Conservation (phyloP, 2,113 vertebrate genomes). For the Nematolebias whitei region DNA sequence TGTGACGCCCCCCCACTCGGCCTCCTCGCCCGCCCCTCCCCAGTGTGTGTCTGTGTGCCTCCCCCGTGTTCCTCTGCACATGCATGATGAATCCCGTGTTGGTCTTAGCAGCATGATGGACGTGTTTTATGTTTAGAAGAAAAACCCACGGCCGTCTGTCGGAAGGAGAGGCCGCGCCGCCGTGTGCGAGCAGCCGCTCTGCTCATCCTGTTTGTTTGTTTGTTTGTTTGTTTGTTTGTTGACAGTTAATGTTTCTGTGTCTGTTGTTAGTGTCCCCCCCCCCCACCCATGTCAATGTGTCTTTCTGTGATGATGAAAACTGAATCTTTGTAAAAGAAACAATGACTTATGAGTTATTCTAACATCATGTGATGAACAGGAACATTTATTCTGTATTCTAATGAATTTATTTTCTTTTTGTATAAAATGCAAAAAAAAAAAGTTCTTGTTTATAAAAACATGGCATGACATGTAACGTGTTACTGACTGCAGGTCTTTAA, state of each 20-base stretch:
- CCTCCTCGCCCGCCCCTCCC: too few species aligned
- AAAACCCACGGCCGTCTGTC: slow-evolving; percentile 1
- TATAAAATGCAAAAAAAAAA: slow-evolving; percentile 54
- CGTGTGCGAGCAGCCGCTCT: slow-evolving; percentile 26
- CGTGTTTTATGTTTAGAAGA: slow-evolving; percentile 14
- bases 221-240: not conserved
- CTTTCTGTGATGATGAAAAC: slow-evolving; percentile 71
- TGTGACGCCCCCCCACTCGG: slow-evolving; percentile 43
- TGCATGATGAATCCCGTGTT: slow-evolving; percentile 65
- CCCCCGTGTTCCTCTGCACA: slow-evolving; percentile 52
- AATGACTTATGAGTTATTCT: slow-evolving; percentile 67
- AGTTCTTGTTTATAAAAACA: slow-evolving; percentile 66
- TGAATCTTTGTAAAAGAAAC: slow-evolving; percentile 75
- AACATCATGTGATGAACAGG: slow-evolving; percentile 70
- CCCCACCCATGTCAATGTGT: slow-evolving; percentile 50
- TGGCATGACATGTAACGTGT: slow-evolving; percentile 81
- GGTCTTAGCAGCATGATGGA: slow-evolving; percentile 71
- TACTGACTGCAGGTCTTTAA: slow-evolving; percentile 70
- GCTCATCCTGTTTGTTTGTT: slow-evolving; percentile 55
- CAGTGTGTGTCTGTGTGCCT: slow-evolving; percentile 50
- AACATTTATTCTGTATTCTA: slow-evolving; percentile 75
- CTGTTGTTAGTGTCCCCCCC: slow-evolving; percentile 44
- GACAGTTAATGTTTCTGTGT: slow-evolving; percentile 61
- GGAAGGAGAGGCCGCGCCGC: slow-evolving; percentile 39
- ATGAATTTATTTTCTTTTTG: slow-evolving; percentile 72